Evolutionary conservation across 1,140 invertebrate species (phyloP).

Genomic region (Psix sp.): DNA sequence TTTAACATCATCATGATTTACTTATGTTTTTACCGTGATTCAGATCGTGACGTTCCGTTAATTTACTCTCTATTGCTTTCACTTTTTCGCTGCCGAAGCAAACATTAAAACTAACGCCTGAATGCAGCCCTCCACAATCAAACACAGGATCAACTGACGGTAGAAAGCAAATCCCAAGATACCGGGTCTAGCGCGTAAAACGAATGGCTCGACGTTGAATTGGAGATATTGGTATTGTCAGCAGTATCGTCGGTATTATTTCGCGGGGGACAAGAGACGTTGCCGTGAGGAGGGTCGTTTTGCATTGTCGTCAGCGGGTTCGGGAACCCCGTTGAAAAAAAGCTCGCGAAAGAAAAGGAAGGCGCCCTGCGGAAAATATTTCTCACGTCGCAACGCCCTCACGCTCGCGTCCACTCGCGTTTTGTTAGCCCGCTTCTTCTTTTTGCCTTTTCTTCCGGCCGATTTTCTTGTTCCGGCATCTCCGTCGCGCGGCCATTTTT

Average conservation of each 20-base stretch:
- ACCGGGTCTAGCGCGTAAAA: slow-evolving; percentile 32
- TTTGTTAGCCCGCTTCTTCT: slow-evolving; percentile 34
- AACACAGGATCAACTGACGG: slow-evolving; percentile 17
- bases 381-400: slow-evolving; percentile 61
- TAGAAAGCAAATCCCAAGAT: slow-evolving; percentile 51
- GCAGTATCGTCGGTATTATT: slow-evolving; percentile 61
- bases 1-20: not conserved
- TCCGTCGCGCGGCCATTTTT: slow-evolving; percentile 61
- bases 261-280: slow-evolving; percentile 53
- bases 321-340: slow-evolving; percentile 18
- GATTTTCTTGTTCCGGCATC: slow-evolving; percentile 59
- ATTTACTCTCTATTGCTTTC: not conserved
- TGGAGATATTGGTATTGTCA: slow-evolving; percentile 65
- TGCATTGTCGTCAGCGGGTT: slow-evolving; percentile 35
- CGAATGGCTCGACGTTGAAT: slow-evolving; percentile 50
- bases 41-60: not conserved
- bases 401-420: slow-evolving; percentile 38
- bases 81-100: slow-evolving; percentile 31
- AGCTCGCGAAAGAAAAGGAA: slow-evolving; percentile 31
- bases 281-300: slow-evolving; percentile 38
- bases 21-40: not conserved
- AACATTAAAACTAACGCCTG: slow-evolving; percentile 27
- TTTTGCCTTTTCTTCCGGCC: slow-evolving; percentile 56
- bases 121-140: slow-evolving; percentile 21
- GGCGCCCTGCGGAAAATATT: slow-evolving; percentile 67